phyloP scores from a whole-genome alignment of 2,888 invertebrate genomes.

The Diplolepis rosae region DNA sequence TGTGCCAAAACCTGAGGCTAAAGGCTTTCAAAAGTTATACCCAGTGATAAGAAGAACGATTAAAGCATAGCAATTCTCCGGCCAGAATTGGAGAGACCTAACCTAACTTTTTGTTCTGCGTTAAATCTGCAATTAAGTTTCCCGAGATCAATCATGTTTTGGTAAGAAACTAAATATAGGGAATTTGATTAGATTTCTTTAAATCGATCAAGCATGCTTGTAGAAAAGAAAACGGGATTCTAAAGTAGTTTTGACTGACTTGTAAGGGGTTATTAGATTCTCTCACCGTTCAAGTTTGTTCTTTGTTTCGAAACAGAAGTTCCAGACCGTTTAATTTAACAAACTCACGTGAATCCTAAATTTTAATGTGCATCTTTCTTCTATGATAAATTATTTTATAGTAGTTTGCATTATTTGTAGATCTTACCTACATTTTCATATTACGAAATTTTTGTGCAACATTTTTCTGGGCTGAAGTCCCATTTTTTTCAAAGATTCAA shows the following conservation, averaged over 20 bases:
- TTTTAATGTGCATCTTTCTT: no score
- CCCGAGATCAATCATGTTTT: neutral
- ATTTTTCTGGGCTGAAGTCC: no score
- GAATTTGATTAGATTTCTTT: neutral
- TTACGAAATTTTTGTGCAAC: no score
- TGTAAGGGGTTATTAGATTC: no score
- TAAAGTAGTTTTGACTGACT: neutral
- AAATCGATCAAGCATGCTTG: neutral
- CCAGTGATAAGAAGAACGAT: neutral
- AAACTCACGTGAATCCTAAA: no score
- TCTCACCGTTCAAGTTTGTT: neutral
- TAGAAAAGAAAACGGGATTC: neutral
- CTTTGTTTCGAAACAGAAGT: conserved; percentile 22
- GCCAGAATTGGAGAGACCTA: neutral
- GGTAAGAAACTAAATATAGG: neutral
- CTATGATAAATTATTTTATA: neutral
- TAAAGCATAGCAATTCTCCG: neutral
- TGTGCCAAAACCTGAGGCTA: no score
- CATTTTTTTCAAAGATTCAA: no score
- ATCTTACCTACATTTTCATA: no score
- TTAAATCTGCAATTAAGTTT: neutral
- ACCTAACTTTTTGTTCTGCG: neutral
- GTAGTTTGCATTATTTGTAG: no score
- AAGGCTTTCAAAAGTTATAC: neutral
- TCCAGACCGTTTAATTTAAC: no score